Base-by-base conservation (phyloP, 1,140 invertebrate species). In the Saccostrea glomerata region DNA sequence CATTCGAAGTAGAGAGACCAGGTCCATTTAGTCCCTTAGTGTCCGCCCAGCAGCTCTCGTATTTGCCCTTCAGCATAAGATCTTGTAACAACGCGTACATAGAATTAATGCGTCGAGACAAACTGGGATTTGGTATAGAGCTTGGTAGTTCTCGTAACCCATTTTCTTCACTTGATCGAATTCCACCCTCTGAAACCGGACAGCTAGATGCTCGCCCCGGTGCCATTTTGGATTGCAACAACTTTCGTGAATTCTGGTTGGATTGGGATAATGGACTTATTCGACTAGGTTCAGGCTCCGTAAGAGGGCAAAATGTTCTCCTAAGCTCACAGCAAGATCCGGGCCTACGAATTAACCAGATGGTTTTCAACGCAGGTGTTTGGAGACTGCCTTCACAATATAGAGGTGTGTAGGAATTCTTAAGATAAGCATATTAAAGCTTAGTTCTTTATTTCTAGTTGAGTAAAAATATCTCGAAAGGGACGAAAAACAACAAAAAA, bases 191-290 rank as follows among this genome's bases (percentile, higher is more conserved):
- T 25, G 70, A 77, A 77, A 77, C 70, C 13, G 70, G 70, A 15
- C 70, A 77, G 25, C 30, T 77, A 6, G 70, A 77, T 77, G 30
- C 25, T 12, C 25, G 25, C 9, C 2, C 11, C 13, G 70, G 70
- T 2, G 12, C 9, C 13, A 15, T 77, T 4, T 30, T 77, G 23
- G 70, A 77, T 30, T 77, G 70, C 25, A 25, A 77, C 11, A 30
- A 77, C 7, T 77, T 77, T 36, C 70, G 70, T 25, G 70, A 77
- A 77, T 77, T 77, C 70, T 77, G 70, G 70, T 36, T 77, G 1
- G 70, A 77, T 17, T 77, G 70, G 70, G 25, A 77, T 25, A 77
- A 25, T 25, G 70, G 70, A 15, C 23, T 77, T 9, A 36, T 77
- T 36, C 25, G 70, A 13, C 70, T 77, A 13, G 70, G 70, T 0